Percentiles rank a stretch among this genome's conserved stretches.
These are phyloP conservation scores for Drosophila sulfurigaster DNA, from an alignment of 1,140 invertebrate species.

Conservation along the genomic window DNA sequence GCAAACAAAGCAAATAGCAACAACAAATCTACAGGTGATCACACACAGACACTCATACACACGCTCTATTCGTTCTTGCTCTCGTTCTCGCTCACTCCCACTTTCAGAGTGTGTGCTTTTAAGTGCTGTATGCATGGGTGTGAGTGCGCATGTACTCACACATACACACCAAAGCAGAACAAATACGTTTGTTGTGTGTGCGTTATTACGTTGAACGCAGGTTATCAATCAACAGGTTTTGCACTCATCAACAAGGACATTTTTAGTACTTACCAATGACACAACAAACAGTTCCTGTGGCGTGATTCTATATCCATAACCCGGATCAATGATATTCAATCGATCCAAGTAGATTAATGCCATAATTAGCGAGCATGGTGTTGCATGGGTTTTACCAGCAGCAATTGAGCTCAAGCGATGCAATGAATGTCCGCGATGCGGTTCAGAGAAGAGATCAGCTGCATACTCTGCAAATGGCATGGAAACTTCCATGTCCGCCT, in stretches of 20 bases:
- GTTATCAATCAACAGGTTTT: conserved; percentile 70
- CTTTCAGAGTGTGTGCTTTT: not conserved
- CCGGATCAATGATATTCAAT: conserved; percentile 91
- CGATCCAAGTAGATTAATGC: conserved; percentile 95
- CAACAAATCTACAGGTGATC: conserved; percentile 20
- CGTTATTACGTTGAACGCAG: conserved; percentile 30
- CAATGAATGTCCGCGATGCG: conserved; percentile 89
- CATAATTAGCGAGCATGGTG: conserved; percentile 93
- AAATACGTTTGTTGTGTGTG: conserved; percentile 16
- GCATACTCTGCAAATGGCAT: conserved; percentile 89
- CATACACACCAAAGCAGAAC: not conserved
- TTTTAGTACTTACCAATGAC: conserved; percentile 90
- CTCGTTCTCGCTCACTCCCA: not conserved
- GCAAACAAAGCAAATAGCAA: conserved; percentile 17
- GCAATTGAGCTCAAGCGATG: conserved; percentile 92
- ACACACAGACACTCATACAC: not conserved
- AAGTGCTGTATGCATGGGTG: not conserved
- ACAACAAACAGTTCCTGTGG: conserved; percentile 96
- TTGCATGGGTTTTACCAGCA: conserved; percentile 93
- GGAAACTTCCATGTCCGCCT: conserved; percentile 72
- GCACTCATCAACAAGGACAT: not conserved
- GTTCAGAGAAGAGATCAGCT: conserved; percentile 92
- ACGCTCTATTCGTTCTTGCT: not conserved
- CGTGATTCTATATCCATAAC: conserved; percentile 92
- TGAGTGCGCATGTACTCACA: conserved; percentile 13